phyloP scores from a whole-genome alignment of 2,888 invertebrate species.

The Sarcophaga caerulescens region DNA sequence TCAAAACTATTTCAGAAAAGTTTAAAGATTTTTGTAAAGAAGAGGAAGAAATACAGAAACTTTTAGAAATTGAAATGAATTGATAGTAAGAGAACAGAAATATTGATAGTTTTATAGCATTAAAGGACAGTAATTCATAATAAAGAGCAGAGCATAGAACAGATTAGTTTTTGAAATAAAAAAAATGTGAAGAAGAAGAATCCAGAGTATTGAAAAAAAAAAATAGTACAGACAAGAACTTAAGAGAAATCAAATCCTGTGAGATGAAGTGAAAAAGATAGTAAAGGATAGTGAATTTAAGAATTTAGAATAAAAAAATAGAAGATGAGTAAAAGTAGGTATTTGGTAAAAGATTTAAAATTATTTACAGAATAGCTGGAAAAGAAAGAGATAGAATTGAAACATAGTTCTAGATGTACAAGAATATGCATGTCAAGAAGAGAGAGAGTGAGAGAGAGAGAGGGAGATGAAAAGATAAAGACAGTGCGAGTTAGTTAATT shows the following conservation, averaged over 20 bases:
- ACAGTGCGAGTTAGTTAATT: constrained; percentile 44
- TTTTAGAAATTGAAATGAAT: too few relatives aligned
- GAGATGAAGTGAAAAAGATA: neutral
- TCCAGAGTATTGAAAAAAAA: neutral
- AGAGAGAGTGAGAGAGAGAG: neutral
- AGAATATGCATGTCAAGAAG: too few relatives aligned
- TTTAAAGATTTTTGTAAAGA: too few relatives aligned
- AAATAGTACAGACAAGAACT: neutral
- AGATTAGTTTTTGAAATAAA: neutral
- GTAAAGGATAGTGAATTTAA: neutral
- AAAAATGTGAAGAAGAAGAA: neutral
- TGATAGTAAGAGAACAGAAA: too few relatives aligned
- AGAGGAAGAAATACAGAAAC: too few relatives aligned
- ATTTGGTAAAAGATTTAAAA: neutral
- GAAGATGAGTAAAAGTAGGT: neutral
- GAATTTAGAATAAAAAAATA: neutral
- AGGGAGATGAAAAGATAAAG: constrained; percentile 22
- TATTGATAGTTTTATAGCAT: too few relatives aligned
- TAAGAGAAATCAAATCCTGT: too few relatives aligned
- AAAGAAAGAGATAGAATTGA: too few relatives aligned
- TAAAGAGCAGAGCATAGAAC: neutral
- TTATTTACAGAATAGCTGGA: neutral
- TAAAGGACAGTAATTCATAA: too few relatives aligned
- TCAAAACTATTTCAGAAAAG: too few relatives aligned
- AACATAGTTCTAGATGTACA: too few relatives aligned